Evolutionary conservation across 2,888 invertebrate species (phyloP), one percentile per base, ranked within the genome.

Genomic region (Phengaris arion): DNA sequence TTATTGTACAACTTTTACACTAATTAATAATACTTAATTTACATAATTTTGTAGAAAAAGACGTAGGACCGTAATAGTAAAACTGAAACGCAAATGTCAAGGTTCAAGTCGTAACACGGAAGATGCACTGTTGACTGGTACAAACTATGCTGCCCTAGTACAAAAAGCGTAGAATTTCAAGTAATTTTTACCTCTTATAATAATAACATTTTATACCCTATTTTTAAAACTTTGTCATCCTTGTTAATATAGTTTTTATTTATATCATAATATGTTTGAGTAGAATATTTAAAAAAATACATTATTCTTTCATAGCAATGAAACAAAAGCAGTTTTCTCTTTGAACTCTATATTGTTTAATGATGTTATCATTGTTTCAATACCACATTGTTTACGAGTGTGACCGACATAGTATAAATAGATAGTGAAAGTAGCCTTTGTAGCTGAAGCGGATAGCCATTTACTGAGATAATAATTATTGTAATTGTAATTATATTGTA

Each of bases 1-100:
- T 78, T 64, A 13, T 64, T 35, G 6, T 77, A 74, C 75, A 77
- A 68, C 22, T 13, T 57, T 74, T 59, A 8, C n/a, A 35, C 55
- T 48, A 46, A 8, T 54, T 57, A 4, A 46, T 59, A 10, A 57
- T 74, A 22, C 22, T 22, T 22, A 15, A 74, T 15, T 59, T 48
- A 48, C 46, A 15, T 13, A 59, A 12, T 2, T 64, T 6, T 35
- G 13, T 45, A 12, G 64, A 8, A 0, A 52, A 12, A 52, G n/a
- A n/a, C n/a, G 52, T 22, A 72, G 12, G 0, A 54, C 13, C 10
- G 51, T 72, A 2, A 72, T 52, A 48, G 15, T 35, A 54, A 54
- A 52, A 72, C 54, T 52, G 72, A 72, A 72, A 72, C 52, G 70
- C 52, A 52, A 70, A 70, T 72, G 72, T 72, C 72, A 72, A 72